These are phyloP conservation scores for Mormyrops attenuatus DNA, from an alignment of 2,797 vertebrate genomes.

Conservation along the genomic window DNA sequence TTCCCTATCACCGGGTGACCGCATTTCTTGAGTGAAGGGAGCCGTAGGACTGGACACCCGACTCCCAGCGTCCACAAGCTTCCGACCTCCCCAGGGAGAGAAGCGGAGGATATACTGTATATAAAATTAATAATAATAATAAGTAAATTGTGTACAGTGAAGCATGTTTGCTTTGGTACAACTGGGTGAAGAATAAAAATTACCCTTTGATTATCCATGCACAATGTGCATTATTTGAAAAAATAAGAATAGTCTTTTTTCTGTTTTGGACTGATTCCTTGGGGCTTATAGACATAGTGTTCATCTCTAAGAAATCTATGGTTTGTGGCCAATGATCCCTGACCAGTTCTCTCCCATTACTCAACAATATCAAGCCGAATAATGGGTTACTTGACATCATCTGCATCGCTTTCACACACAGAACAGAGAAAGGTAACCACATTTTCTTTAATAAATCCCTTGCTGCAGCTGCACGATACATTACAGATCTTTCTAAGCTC, in stretches of 20 bases:
- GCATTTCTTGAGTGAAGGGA: neutral
- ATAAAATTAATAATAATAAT: neutral
- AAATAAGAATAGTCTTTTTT: neutral
- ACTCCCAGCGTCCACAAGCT: neutral
- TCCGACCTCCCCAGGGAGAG: neutral
- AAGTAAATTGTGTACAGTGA: neutral
- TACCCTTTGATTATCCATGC: neutral
- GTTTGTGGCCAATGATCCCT: neutral
- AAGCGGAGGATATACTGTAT: neutral
- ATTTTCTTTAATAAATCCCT: neutral
- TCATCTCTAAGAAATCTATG: neutral
- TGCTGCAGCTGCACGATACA: neutral
- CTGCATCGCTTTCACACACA: neutral
- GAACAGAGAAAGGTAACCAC: neutral
- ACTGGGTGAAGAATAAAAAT: neutral
- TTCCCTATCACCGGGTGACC: neutral
- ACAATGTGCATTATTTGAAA: neutral
- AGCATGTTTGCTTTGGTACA: neutral
- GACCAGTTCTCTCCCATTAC: neutral
- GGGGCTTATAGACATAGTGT: neutral
- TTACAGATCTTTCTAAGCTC: neutral
- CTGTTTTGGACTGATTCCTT: neutral
- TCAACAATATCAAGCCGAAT: neutral
- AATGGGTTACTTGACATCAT: neutral
- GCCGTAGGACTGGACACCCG: neutral